Percentiles rank a stretch among this genome's conserved stretches.
These are phyloP conservation scores for Phyllostomus discolor DNA, from an alignment of 2,113 vertebrate species.

Conservation along the genomic window DNA sequence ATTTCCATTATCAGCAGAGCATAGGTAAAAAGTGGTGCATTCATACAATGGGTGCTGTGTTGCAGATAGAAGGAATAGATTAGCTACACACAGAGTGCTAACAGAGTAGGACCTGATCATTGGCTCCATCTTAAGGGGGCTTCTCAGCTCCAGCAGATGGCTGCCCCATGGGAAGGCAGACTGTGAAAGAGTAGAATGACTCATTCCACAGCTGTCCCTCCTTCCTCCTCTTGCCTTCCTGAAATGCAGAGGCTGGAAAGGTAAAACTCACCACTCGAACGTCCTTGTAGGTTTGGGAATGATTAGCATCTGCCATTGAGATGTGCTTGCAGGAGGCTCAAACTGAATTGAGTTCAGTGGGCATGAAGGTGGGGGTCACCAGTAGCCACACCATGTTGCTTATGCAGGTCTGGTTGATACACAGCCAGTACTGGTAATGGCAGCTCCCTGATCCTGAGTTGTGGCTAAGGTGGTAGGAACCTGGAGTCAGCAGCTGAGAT, in stretches of 20 bases:
- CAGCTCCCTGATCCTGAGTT: not conserved
- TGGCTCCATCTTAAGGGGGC: not conserved
- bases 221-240: not conserved
- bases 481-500: not conserved
- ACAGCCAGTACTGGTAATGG: not conserved
- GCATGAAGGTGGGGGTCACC: not conserved
- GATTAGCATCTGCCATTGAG: not conserved
- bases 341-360: not conserved
- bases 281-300: not conserved
- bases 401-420: too few relatives aligned
- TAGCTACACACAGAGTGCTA: not conserved
- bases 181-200: not conserved
- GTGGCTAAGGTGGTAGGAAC: not conserved
- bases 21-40: not conserved
- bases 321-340: not conserved
- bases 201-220: not conserved
- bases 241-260: not conserved
- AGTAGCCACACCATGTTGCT: not conserved
- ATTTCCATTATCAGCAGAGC: not conserved
- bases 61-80: not conserved
- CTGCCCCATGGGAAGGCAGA: not conserved
- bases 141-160: not conserved
- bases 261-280: not conserved
- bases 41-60: not conserved
- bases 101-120: not conserved